Evolutionary conservation across 2,113 vertebrate genomes (phyloP).

Genomic region (Puntigrus tetrazona): DNA sequence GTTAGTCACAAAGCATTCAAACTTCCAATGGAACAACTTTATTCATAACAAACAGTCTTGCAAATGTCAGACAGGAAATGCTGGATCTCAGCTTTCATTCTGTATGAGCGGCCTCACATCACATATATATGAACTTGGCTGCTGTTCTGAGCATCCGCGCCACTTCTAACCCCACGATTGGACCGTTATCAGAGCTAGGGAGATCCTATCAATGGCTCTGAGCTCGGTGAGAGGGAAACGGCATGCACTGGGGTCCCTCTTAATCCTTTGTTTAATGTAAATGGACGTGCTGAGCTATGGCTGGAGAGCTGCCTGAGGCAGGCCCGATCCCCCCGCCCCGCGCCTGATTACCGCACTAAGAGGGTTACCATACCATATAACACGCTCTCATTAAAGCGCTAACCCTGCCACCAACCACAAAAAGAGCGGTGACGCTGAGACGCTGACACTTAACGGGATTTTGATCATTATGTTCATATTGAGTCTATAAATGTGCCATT

Average conservation of each 20-base stretch:
- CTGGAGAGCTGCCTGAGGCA: slow-evolving; percentile 63
- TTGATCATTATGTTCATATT: slow-evolving; percentile 15
- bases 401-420: slow-evolving; percentile 33
- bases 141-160: background rate
- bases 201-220: slow-evolving; percentile 48
- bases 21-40: background rate
- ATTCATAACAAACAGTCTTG: background rate
- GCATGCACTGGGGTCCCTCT: slow-evolving; percentile 51
- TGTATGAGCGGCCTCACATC: background rate
- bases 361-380: slow-evolving; percentile 52
- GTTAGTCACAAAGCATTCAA: background rate
- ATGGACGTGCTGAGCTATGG: slow-evolving; percentile 64
- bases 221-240: slow-evolving; percentile 1
- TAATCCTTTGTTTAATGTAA: slow-evolving; percentile 71
- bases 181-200: slow-evolving; percentile 35
- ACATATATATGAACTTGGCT: slow-evolving; percentile 38
- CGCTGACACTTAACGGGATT: background rate
- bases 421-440: slow-evolving; percentile 9
- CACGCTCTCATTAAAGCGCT: slow-evolving; percentile 46
- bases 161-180: slow-evolving; percentile 38
- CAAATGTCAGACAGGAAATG: slow-evolving; percentile 21
- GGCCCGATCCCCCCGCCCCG: slow-evolving; percentile 55
- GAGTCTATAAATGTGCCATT: slow-evolving; percentile 29
- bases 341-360: slow-evolving; percentile 46
- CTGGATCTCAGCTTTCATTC: background rate